These are phyloP conservation scores for Drosophila guanche DNA, from an alignment of 1,140 invertebrate species.

Conservation along the genomic window DNA sequence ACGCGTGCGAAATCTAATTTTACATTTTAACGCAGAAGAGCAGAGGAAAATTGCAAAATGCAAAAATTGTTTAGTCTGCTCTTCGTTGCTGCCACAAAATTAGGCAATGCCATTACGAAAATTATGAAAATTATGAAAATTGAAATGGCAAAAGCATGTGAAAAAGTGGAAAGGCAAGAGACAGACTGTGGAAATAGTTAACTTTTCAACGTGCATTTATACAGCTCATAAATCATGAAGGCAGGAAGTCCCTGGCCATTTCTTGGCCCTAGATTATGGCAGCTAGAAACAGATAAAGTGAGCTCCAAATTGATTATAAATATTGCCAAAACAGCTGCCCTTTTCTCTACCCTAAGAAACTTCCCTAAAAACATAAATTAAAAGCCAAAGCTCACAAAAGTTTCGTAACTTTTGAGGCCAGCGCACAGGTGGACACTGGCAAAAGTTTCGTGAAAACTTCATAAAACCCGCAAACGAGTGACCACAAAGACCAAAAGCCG, in stretches of 20 bases:
- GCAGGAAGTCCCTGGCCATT: too few species aligned
- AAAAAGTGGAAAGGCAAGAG: constrained; percentile 19
- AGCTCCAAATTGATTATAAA: too few species aligned
- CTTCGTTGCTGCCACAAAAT: constrained; percentile 27
- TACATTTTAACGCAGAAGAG: constrained; percentile 31
- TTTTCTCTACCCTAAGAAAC: not conserved
- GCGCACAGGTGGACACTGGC: not conserved
- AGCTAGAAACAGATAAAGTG: too few species aligned
- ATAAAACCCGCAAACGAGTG: not conserved
- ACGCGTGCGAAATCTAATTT: constrained; percentile 53
- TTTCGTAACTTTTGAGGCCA: too few species aligned
- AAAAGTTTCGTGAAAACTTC: not conserved
- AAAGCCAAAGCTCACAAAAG: not conserved
- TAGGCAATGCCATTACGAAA: constrained; percentile 66
- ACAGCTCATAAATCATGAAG: too few species aligned
- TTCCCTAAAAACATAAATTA: not conserved
- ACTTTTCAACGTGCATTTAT: too few species aligned
- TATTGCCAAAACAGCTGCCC: too few species aligned
- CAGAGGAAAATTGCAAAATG: constrained; percentile 16
- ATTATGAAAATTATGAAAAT: constrained; percentile 65
- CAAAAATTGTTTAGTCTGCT: not conserved
- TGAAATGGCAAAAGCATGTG: constrained; percentile 32
- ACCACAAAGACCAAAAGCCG: too few species aligned
- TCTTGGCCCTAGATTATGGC: too few species aligned
- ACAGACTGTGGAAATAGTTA: not conserved